These are phyloP conservation scores for Tapirus terrestris DNA, from an alignment of 2,113 vertebrate genomes.

Conservation along the genomic window DNA sequence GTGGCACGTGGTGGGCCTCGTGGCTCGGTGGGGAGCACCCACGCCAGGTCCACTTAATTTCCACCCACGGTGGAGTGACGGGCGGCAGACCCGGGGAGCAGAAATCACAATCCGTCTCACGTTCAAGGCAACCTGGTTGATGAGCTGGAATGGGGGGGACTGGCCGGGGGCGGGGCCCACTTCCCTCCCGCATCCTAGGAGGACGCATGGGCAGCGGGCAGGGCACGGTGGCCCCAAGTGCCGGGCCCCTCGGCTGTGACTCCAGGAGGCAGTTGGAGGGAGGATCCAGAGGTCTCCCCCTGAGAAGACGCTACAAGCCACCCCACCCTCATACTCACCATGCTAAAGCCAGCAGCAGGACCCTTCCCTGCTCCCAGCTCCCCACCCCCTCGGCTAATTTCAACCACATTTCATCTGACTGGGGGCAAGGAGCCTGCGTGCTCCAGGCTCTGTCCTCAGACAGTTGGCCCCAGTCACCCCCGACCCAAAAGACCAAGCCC, in stretches of 20 bases:
- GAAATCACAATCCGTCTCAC: neutral
- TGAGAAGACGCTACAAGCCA: neutral
- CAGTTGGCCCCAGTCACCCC: neutral
- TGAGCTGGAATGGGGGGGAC: neutral
- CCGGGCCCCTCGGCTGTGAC: neutral
- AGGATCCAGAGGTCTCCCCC: neutral
- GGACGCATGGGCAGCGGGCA: neutral
- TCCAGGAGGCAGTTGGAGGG: neutral
- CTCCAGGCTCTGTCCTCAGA: neutral
- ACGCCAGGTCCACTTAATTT: neutral
- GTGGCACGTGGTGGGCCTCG: fast-evolving
- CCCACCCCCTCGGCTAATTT: fast-evolving
- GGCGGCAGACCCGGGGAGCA: neutral
- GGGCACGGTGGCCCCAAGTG: neutral
- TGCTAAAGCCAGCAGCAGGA: neutral
- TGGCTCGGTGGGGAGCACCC: fast-evolving
- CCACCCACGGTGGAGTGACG: fast-evolving
- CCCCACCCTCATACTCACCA: neutral
- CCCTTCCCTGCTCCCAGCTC: neutral
- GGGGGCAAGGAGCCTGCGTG: fast-evolving
- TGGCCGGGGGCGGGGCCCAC: fast-evolving
- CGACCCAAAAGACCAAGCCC: neutral
- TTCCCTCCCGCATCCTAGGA: neutral
- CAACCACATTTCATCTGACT: neutral
- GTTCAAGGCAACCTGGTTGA: too few relatives aligned